A percentile compares a stretch with the other conserved stretches of the same genome.
These are phyloP conservation scores for Enteromius anoplus DNA, from an alignment of 2,797 vertebrate species.

Conservation along the genomic window DNA sequence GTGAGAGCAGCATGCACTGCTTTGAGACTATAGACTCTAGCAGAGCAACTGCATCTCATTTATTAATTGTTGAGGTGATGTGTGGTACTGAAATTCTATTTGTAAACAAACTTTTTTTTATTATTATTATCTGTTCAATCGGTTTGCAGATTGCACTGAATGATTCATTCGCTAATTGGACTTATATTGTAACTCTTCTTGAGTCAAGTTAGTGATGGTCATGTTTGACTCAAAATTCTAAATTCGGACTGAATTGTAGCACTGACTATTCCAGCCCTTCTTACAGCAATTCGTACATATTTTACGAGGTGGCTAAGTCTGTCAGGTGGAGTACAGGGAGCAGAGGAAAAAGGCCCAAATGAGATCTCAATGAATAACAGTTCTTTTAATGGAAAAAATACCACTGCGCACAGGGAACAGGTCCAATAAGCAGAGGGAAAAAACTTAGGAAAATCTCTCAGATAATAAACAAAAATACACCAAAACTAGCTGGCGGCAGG, in stretches of 20 bases:
- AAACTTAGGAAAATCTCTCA: too few relatives aligned
- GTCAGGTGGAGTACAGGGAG: too few relatives aligned
- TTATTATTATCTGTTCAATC: background rate
- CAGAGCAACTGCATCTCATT: background rate
- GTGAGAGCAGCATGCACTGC: background rate
- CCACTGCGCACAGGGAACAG: too few relatives aligned
- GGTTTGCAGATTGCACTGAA: background rate
- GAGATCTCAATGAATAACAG: too few relatives aligned
- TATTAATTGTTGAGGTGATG: background rate
- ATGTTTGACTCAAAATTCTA: background rate
- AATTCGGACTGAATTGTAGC: background rate
- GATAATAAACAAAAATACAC: too few relatives aligned
- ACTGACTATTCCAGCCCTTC: background rate
- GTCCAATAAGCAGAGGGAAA: too few relatives aligned
- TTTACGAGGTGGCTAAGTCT: too few relatives aligned
- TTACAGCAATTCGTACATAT: too few relatives aligned
- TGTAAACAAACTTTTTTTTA: background rate
- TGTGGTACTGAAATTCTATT: slow-evolving; percentile 13
- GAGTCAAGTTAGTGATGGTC: background rate
- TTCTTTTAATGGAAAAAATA: too few relatives aligned
- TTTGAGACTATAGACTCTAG: background rate
- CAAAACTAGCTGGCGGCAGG: too few relatives aligned
- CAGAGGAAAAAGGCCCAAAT: too few relatives aligned
- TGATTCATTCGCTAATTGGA: background rate
- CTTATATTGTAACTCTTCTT: background rate